A percentile compares a stretch with the other conserved stretches of the same genome.
phyloP scores from a whole-genome alignment of 2,888 invertebrate species.

The Antitype chi region DNA sequence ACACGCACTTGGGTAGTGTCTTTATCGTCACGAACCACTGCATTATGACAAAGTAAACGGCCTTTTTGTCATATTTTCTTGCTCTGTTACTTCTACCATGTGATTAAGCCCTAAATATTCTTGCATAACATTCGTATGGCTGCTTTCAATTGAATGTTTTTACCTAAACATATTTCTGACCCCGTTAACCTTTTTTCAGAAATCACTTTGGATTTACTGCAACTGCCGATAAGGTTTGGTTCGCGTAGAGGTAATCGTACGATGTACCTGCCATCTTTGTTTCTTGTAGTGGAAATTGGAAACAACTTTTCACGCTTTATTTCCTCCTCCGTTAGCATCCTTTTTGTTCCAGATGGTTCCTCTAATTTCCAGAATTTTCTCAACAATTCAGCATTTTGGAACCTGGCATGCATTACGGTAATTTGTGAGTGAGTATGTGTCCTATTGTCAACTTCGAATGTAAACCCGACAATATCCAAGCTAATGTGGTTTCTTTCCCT shows the following conservation, averaged over 20 bases:
- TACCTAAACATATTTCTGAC: too few species aligned
- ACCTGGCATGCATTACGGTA: background rate
- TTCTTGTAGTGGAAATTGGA: background rate
- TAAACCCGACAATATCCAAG: too few species aligned
- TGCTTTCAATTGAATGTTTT: too few species aligned
- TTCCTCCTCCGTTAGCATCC: background rate
- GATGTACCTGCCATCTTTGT: background rate
- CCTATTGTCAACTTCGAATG: background rate
- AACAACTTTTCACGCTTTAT: background rate
- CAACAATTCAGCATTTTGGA: background rate
- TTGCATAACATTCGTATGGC: too few species aligned
- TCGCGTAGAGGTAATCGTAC: slow-evolving; percentile 3
- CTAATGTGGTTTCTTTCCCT: too few species aligned
- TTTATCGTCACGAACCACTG: too few species aligned
- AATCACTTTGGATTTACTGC: background rate
- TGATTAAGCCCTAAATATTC: too few species aligned
- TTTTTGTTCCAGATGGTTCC: slow-evolving; percentile 1
- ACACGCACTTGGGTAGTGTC: too few species aligned
- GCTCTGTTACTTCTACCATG: too few species aligned
- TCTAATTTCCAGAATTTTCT: slow-evolving; percentile 1
- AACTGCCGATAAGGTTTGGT: background rate
- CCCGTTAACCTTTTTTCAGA: background rate
- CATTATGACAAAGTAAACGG: too few species aligned
- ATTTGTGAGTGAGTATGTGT: background rate
- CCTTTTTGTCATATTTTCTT: too few species aligned